phyloP scores from a whole-genome alignment of 2,888 invertebrate species.

The Lottia gigantea region DNA sequence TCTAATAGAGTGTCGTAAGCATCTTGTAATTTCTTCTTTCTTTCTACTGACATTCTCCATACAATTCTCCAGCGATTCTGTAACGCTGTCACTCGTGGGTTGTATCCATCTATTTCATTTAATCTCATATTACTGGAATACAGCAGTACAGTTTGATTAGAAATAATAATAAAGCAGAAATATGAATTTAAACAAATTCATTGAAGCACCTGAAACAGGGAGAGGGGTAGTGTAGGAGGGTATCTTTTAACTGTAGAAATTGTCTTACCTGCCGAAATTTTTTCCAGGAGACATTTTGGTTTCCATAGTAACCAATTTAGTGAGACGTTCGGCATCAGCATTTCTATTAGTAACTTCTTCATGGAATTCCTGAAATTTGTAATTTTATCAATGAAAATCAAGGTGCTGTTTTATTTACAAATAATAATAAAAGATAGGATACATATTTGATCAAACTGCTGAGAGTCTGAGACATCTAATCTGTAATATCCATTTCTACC shows the following conservation, averaged over 20 bases:
- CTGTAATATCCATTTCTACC: no score
- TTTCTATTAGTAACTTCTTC: slow-evolving; percentile 64
- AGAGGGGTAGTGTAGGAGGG: slow-evolving; percentile 3
- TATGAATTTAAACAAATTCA: no score
- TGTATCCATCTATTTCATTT: slow-evolving; percentile 59
- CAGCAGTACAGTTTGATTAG: no score
- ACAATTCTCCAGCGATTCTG: slow-evolving; percentile 66
- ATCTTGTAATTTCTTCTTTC: slow-evolving; percentile 67
- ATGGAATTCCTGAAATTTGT: slow-evolving; percentile 60
- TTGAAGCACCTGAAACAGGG: slow-evolving; percentile 23
- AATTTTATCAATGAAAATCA: no score
- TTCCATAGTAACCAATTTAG: slow-evolving; percentile 55
- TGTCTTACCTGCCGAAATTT: slow-evolving; percentile 46
- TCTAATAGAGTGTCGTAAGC: slow-evolving; percentile 64
- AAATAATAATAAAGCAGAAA: no score
- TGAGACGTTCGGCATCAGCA: slow-evolving; percentile 61
- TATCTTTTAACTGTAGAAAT: slow-evolving; percentile 24
- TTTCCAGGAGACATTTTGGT: slow-evolving; percentile 49
- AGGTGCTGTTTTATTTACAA: no score
- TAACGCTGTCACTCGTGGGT: slow-evolving; percentile 60
- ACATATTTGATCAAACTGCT: no score
- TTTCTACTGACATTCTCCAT: slow-evolving; percentile 66
- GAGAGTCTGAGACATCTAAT: no score
- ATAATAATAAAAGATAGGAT: no score
- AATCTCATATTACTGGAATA: slow-evolving; percentile 56